A percentile compares a stretch with the other conserved stretches of the same genome.
Evolutionary conservation across 1,140 invertebrate genomes (phyloP).

Genomic region (Belonocnema kinseyi): DNA sequence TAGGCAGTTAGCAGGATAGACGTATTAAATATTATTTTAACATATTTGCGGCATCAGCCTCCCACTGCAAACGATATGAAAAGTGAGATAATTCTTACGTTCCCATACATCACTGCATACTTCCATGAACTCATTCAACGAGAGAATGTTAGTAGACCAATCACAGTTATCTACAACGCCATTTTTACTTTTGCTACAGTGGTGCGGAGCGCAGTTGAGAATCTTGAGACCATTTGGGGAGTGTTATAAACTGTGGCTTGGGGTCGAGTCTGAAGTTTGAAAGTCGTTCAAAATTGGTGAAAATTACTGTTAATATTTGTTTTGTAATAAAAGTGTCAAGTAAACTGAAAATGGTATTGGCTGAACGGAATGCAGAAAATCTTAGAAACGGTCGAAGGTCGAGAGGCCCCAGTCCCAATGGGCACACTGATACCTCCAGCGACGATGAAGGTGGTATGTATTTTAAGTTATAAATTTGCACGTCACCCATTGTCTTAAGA

Average conservation of each 20-base stretch:
- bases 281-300: conserved; percentile 33
- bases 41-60: no score
- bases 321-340: not conserved
- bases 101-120: no score
- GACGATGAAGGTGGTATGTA: conserved; percentile 87
- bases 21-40: no score
- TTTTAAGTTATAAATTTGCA: conserved; percentile 21
- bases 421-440: conserved; percentile 86
- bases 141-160: no score
- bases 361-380: conserved; percentile 88
- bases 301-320: conserved; percentile 41
- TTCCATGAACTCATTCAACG: no score
- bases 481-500: not conserved
- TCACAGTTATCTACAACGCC: conserved; percentile 44
- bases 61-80: no score
- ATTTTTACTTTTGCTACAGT: conserved; percentile 71
- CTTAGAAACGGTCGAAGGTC: conserved; percentile 90
- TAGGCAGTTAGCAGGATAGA: no score
- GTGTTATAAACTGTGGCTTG: conserved; percentile 60
- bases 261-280: conserved; percentile 42
- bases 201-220: conserved; percentile 52
- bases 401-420: conserved; percentile 91
- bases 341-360: conserved; percentile 84
- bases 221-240: conserved; percentile 27
- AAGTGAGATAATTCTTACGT: no score